Conservation (phyloP, 2,113 vertebrate species). For the Chrysemys picta region DNA sequence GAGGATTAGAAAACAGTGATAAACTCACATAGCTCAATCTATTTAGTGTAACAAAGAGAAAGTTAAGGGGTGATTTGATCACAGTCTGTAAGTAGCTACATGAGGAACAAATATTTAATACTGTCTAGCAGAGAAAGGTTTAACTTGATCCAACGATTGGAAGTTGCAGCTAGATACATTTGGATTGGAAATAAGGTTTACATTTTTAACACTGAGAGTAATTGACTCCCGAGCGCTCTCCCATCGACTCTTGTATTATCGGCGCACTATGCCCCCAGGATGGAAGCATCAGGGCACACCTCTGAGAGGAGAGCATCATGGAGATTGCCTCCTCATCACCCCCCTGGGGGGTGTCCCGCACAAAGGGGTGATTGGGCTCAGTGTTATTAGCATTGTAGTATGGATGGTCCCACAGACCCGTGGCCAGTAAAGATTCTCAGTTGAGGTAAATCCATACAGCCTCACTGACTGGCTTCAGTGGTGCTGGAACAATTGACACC, state of each 20-base stretch:
- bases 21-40: not conserved
- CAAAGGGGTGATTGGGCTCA: not conserved
- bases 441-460: not conserved
- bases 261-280: not conserved
- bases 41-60: not conserved
- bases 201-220: no score
- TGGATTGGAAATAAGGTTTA: no score
- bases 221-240: no score
- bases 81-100: not conserved
- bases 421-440: not conserved
- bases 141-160: not conserved
- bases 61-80: not conserved
- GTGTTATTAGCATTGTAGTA: not conserved
- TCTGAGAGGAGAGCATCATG: not conserved
- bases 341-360: not conserved
- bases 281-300: not conserved
- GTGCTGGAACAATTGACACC: not conserved
- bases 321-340: not conserved
- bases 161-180: no score
- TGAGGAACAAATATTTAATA: not conserved
- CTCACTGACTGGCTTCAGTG: not conserved
- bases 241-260: not conserved
- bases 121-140: not conserved
- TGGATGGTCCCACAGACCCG: not conserved
- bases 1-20: not conserved